Evolutionary conservation across 2,797 vertebrate species (phyloP), one percentile per base, ranked within the genome.

Genomic region (Hoplostethus mediterraneus): DNA sequence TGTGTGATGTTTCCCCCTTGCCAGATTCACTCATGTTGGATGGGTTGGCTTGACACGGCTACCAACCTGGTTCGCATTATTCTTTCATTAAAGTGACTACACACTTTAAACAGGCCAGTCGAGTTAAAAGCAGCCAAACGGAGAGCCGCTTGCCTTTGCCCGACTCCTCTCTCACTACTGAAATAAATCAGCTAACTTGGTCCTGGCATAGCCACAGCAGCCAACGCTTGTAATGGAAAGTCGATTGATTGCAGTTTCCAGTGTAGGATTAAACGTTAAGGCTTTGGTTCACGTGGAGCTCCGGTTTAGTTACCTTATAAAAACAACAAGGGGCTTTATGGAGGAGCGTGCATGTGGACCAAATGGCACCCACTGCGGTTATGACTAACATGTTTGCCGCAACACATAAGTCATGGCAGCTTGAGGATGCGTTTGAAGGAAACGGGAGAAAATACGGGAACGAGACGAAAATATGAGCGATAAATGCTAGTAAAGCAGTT

Each of bases 21-120:
- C 78, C 73, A 80, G 28, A 57, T 45, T 56, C 59, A 71, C 58
- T 61, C 9, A 36, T 40, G 54, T 73, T 79, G 71, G 21, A 81
- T 58, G 71, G 40, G 78, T 55, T 38, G 53, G 66, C 60, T 54
- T 49, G 79, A 71, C 81, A 5, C 77, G 67, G 82, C 86, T 55
- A 70, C 81, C 82, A 90, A 77, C 82, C 89, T 91, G 91, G 81
- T 91, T 92, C 84, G 65, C 81, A 88, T 93, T 93, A 92, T 85
- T 87, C 83, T 83, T 91, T 90, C 90, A 92, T 92, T 92, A 92
- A 63, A 92, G 80, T 83, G 84, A 86, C 87, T 86, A 5, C 78
- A 59, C 76, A 84, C 79, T 83, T 89, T 79, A 85, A 89, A 79
- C 83, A 86, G 88, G 79, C 58, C 82, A 59, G 76, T 81, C 60